phyloP scores from a whole-genome alignment of 2,888 invertebrate species.

The Philereme vetulata region DNA sequence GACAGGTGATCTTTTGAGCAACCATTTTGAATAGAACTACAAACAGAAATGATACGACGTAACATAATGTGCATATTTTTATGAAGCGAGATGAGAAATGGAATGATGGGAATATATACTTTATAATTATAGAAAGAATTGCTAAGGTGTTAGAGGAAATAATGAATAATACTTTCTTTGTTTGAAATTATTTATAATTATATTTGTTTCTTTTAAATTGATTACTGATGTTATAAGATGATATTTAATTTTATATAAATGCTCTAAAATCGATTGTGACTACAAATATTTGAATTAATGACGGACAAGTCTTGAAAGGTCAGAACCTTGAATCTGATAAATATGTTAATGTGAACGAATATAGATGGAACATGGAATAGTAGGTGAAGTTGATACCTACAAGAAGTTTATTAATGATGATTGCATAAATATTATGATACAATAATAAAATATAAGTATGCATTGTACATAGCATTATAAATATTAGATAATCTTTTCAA shows the following conservation, averaged over 20 bases:
- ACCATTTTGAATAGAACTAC: conserved; percentile 84
- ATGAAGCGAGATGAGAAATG: conserved; percentile 62
- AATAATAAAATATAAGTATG: conserved; percentile 23
- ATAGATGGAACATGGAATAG: conserved; percentile 38
- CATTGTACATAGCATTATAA: conserved; percentile 14
- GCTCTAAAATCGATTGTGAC: conserved; percentile 23
- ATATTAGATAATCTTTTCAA: not conserved
- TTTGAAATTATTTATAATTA: not conserved
- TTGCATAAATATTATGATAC: conserved; percentile 60
- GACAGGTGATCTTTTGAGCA: conserved; percentile 81
- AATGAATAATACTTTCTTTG: not conserved
- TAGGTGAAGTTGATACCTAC: conserved; percentile 28
- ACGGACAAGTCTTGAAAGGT: conserved; percentile 40
- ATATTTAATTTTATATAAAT: conserved; percentile 12
- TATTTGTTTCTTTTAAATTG: no score
- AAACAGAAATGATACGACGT: conserved; percentile 83
- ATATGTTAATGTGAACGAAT: conserved; percentile 40
- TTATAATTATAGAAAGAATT: not conserved
- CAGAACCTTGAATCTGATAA: conserved; percentile 46
- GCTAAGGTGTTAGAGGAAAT: not conserved
- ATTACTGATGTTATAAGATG: conserved; percentile 2
- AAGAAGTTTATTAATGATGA: conserved; percentile 49
- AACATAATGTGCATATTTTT: conserved; percentile 80
- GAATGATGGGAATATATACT: conserved; percentile 24
- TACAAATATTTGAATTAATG: conserved; percentile 28